phyloP scores from a whole-genome alignment of 2,797 vertebrate genomes.

The Erpetoichthys calabaricus region DNA sequence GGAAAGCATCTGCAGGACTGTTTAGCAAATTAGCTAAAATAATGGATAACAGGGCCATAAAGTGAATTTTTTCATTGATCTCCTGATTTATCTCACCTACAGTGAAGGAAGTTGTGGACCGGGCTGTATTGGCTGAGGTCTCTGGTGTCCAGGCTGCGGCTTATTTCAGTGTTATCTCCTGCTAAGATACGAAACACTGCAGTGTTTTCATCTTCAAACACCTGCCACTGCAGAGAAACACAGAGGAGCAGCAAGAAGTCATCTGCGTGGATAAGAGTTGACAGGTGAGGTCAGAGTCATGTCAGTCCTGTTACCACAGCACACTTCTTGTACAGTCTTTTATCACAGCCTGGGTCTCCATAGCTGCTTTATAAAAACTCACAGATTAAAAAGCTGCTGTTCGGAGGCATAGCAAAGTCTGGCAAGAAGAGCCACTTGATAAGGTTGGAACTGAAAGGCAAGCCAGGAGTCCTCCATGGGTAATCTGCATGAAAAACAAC shows the following conservation, averaged over 20 bases:
- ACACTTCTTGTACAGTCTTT: too few relatives aligned
- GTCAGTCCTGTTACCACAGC: too few relatives aligned
- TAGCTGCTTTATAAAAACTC: constrained; percentile 20
- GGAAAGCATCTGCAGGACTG: too few relatives aligned
- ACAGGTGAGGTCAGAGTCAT: neutral
- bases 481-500: constrained; percentile 42
- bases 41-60: too few relatives aligned
- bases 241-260: constrained; percentile 56
- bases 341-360: too few relatives aligned
- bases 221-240: constrained; percentile 59
- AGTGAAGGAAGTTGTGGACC: constrained; percentile 45
- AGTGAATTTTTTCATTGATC: too few relatives aligned
- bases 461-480: constrained; percentile 46
- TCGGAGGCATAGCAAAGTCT: constrained; percentile 52
- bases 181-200: constrained; percentile 34
- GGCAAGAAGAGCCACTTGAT: constrained; percentile 65
- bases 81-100: constrained; percentile 29
- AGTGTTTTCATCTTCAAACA: constrained; percentile 54
- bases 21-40: too few relatives aligned
- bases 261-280: constrained; percentile 27
- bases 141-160: constrained; percentile 40
- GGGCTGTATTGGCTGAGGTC: constrained; percentile 45
- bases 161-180: constrained; percentile 52
- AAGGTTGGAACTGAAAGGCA: constrained; percentile 47
- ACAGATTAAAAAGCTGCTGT: constrained; percentile 55